Base-by-base conservation (phyloP, 2,113 vertebrate genomes). In the Hippocampus comes region DNA sequence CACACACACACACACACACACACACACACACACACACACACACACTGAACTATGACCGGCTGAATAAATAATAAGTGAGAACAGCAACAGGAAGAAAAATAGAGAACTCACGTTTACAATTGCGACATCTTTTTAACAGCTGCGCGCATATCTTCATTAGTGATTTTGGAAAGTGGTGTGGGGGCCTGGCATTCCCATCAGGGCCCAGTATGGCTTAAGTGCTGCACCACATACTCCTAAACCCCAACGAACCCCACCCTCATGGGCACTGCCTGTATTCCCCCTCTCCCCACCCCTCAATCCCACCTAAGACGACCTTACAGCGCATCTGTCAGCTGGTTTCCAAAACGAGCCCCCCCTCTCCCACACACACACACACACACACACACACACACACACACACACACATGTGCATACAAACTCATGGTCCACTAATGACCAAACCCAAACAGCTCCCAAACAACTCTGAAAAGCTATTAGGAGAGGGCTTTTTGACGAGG, bases 391-490 rank as follows among this genome's bases (percentile, higher is more conserved):
- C 46, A 63, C 59, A 38, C 56, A 71, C 55, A 56, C 55, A 23
- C 68, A 55, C 72, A 69, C 77, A 76, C 70, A 63, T 3, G 49
- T 67, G 46, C 70, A 75, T 77, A 78, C 70, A 59, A 1, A 63
- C 74, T 82, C 75, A 81, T 34, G 80, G 84, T 82, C 84, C 75
- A 84, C 87, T 90, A 89, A 90, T 89, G 89, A 90, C 82, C 85
- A 81, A 90, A 88, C 85, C 87, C 81, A 83, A 90, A 85, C 86
- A 78, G 82, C 85, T 88, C 87, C 87, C 86, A 87, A 89, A 90
- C 87, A 86, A 79, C 85, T 85, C 78, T 83, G 71, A 73, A 80
- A 86, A 89, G 89, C 89, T 89, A 86, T 90, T 90, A 90, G 82
- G 85, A 85, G 84, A 84, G 82, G 86, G 85, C 80, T 89, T 85